These are phyloP conservation scores for Sinocyclocheilus grahami DNA, from an alignment of 2,113 vertebrate genomes.

Conservation along the genomic window DNA sequence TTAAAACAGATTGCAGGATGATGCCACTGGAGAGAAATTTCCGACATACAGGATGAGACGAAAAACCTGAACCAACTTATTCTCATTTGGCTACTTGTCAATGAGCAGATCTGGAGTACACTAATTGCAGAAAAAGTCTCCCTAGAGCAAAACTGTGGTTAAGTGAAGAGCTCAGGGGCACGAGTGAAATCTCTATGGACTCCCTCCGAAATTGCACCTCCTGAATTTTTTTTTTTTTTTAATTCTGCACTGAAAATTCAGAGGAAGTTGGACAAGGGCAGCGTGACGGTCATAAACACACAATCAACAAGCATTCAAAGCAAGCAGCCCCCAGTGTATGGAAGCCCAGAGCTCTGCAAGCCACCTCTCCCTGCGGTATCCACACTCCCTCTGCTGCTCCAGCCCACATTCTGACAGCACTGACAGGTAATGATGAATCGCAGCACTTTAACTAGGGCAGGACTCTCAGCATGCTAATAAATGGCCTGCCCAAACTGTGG, in stretches of 20 bases:
- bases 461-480: slow-evolving; percentile 31
- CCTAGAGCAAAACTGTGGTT: background rate
- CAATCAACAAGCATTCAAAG: slow-evolving; percentile 21
- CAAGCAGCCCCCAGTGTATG: background rate
- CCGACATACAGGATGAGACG: background rate
- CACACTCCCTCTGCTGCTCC: slow-evolving; percentile 4
- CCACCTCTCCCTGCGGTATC: background rate
- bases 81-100: slow-evolving; percentile 6
- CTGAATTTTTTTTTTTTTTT: background rate
- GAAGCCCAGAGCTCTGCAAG: background rate
- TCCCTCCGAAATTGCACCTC: background rate
- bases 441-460: slow-evolving; percentile 39
- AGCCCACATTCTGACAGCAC: slow-evolving; percentile 33
- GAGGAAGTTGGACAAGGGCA: background rate
- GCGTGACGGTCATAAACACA: background rate
- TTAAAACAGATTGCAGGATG: background rate
- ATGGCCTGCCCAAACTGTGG: slow-evolving; percentile 28
- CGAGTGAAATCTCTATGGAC: background rate
- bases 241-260: background rate
- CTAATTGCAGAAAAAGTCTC: slow-evolving; percentile 15
- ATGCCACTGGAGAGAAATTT: background rate
- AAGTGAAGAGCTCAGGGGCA: background rate
- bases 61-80: background rate
- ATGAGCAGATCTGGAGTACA: slow-evolving; percentile 15
- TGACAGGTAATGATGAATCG: slow-evolving; percentile 30